Evolutionary conservation across 2,888 invertebrate species (phyloP).

Genomic region (Odontocolon sp.): DNA sequence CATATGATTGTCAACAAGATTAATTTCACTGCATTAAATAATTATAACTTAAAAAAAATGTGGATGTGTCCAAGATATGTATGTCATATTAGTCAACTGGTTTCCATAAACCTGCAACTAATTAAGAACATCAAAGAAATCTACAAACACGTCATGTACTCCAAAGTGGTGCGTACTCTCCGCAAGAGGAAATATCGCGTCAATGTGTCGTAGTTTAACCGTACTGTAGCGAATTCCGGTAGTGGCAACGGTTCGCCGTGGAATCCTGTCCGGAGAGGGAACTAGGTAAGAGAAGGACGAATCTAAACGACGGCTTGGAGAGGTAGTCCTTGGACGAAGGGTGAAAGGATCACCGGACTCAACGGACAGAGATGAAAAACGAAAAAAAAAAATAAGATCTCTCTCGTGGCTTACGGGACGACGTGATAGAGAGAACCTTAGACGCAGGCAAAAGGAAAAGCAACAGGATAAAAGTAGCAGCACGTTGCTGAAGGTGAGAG

Average conservation of each 20-base stretch:
- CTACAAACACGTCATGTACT: neutral
- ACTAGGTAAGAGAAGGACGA: slow-evolving; percentile 33
- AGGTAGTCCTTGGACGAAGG: slow-evolving; percentile 51
- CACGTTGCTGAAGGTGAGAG: slow-evolving; percentile 57
- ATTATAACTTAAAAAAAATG: too few species aligned
- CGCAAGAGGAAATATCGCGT: slow-evolving; percentile 32
- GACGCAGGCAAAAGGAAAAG: slow-evolving; percentile 21
- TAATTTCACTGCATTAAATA: too few species aligned
- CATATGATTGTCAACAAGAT: too few species aligned
- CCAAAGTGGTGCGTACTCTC: slow-evolving; percentile 19
- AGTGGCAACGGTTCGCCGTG: slow-evolving; percentile 39
- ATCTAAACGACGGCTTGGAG: slow-evolving; percentile 42
- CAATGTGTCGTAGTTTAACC: slow-evolving; percentile 2
- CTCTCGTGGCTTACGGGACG: slow-evolving; percentile 26
- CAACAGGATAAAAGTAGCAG: slow-evolving; percentile 36
- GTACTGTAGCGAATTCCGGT: slow-evolving; percentile 43
- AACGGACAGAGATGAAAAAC: slow-evolving; percentile 13
- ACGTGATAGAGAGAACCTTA: slow-evolving; percentile 26
- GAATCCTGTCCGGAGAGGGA: slow-evolving; percentile 52
- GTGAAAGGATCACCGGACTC: slow-evolving; percentile 56
- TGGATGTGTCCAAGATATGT: too few species aligned
- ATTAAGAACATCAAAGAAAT: too few species aligned
- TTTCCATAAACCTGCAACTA: too few species aligned
- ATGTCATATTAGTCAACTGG: too few species aligned
- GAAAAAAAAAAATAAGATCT: slow-evolving; percentile 22